Base-by-base conservation (phyloP, 2,888 invertebrate genomes). In the Phalera bucephala region DNA sequence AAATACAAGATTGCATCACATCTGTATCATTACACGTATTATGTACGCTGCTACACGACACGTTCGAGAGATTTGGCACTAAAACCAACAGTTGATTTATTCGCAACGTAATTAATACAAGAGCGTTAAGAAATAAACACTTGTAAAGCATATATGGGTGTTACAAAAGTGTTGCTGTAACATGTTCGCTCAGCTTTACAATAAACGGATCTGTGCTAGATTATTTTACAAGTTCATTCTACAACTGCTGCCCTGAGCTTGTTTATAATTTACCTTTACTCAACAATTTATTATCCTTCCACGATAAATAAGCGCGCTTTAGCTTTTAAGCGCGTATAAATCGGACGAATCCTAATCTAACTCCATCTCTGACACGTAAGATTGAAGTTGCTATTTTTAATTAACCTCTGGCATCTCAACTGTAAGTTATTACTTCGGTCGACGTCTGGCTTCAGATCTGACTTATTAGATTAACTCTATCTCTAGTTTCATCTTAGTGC, bases 371-470 rank as follows among this genome's bases (percentile, higher is more conserved):
- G 79, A 80, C 80, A 78, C 71, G 64, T 72, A 63, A 73, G 74
- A 83, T 80, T 81, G 80, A 80, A 86, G 86, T 83, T 82, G 84
- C 85, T 83, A 84, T 88, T 89, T 89, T 89, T 88, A 89, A 88
- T 89, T 89, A 89, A 89, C 88, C 89, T 84, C 83, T 84, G 81
- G 73, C 83, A 77, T 77, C 80, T 78, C 79, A 75, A 78, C 74
- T 67, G 74, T 80, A 82, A 87, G 84, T 82, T 84, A 87, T 85
- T 82, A 75, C 83, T 73, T 55, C 69, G 68, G 78, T 72, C 78
- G 83, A 86, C 80, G 80, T 79, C 79, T 75, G 67, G 72, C 75
- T 77, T 74, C 76, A 86, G 86, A 87, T 89, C 80, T 88, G 77
- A 85, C 82, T 89, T 88, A 87, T 85, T 86, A 88, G 89, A 89